phyloP scores from a whole-genome alignment of 2,797 vertebrate genomes.

The Phalloptychus januarius region DNA sequence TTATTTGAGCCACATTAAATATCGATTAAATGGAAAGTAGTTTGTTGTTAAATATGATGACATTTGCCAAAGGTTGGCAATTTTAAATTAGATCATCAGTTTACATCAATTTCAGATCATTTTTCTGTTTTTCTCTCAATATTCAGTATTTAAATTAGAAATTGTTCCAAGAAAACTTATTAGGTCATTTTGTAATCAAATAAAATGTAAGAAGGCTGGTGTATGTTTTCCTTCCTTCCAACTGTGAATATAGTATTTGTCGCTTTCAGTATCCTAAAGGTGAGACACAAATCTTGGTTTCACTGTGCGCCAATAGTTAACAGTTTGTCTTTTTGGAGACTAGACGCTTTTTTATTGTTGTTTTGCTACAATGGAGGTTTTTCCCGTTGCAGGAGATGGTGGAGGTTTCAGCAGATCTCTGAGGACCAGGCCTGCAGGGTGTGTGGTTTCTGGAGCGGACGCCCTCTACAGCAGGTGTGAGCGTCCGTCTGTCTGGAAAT shows the following conservation, averaged over 20 bases:
- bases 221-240: background rate
- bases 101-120: background rate
- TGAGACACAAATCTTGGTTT: background rate
- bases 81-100: background rate
- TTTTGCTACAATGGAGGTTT: background rate
- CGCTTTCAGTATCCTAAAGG: background rate
- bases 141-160: background rate
- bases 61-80: background rate
- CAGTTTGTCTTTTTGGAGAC: background rate
- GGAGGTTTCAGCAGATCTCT: slow-evolving; percentile 81
- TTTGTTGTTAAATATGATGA: background rate
- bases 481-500: background rate
- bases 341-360: background rate
- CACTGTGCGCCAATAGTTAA: too few species aligned
- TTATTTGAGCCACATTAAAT: background rate
- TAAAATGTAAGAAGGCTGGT: background rate
- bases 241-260: background rate
- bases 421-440: slow-evolving; percentile 82
- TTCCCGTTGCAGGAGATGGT: slow-evolving; percentile 86
- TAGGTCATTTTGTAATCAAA: too few species aligned
- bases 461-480: slow-evolving; percentile 86
- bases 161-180: background rate
- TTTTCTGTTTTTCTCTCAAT: background rate
- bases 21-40: background rate
- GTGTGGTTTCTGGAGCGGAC: slow-evolving; percentile 85